A percentile compares a stretch with the other conserved stretches of the same genome.
These are phyloP conservation scores for Arrhamphus sclerolepis DNA, from an alignment of 2,797 vertebrate genomes.

Conservation along the genomic window DNA sequence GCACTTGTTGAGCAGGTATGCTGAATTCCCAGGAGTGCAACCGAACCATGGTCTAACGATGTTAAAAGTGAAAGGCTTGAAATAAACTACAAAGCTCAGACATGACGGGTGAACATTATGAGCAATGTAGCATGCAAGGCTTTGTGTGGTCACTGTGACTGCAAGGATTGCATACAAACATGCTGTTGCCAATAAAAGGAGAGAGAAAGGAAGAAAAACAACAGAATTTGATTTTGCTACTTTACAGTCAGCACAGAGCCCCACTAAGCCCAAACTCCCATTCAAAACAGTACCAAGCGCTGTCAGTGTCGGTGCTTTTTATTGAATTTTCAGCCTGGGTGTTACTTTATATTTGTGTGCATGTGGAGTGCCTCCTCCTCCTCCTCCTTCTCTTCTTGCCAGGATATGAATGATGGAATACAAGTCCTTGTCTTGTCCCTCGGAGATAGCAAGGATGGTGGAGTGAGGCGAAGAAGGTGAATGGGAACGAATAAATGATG, in stretches of 20 bases:
- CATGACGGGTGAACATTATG: slow-evolving; percentile 29
- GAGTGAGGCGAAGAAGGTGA: slow-evolving; percentile 40
- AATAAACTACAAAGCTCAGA: slow-evolving; percentile 17
- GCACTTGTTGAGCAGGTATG: slow-evolving; percentile 59
- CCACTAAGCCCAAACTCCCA: slow-evolving; percentile 63
- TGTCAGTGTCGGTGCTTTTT: slow-evolving; percentile 67
- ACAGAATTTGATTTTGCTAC: slow-evolving; percentile 67
- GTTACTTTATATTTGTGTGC: slow-evolving; percentile 70
- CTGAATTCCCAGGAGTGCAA: slow-evolving; percentile 27
- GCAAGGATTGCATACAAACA: slow-evolving; percentile 47
- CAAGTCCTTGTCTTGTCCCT: slow-evolving; percentile 69
- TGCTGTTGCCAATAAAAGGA: slow-evolving; percentile 22
- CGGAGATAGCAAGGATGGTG: slow-evolving; percentile 56
- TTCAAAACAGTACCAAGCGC: slow-evolving; percentile 65
- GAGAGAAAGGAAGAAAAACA: slow-evolving; percentile 54
- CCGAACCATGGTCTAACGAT: slow-evolving; percentile 16
- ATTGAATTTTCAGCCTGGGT: slow-evolving; percentile 72
- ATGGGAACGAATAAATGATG: slow-evolving; percentile 22
- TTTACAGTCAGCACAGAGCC: slow-evolving; percentile 69
- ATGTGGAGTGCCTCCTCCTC: slow-evolving; percentile 50
- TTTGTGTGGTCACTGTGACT: slow-evolving; percentile 43
- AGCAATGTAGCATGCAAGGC: slow-evolving; percentile 28
- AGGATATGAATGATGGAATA: slow-evolving; percentile 73
- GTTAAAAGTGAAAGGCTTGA: slow-evolving; percentile 27
- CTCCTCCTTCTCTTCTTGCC: slow-evolving; percentile 30